Base-by-base conservation (phyloP, 2,113 vertebrate species). In the Lophochroa leadbeateri region DNA sequence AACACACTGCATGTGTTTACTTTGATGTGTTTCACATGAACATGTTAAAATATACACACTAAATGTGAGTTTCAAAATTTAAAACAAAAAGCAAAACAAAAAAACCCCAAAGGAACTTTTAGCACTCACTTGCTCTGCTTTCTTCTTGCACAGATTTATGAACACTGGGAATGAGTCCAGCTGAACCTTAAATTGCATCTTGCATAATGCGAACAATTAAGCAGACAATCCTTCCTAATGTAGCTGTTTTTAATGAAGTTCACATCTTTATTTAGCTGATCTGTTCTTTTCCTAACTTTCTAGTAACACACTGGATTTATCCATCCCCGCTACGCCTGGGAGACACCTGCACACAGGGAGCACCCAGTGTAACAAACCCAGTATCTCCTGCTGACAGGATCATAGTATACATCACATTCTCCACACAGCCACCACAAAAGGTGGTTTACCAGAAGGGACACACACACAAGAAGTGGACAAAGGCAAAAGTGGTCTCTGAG, bases 21-120 rank as follows among this genome's bases (percentile, higher is more conserved):
- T 96, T 95, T 96, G 93, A 97, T 92, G 95, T 96, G 86, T 94
- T 97, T 92, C 89, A 71, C 47, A 85, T 37, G 86, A 96, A 96
- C 89, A 91, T 91, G 84, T 92, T 95, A 95, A 97, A 97, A 96
- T 86, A 97, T 84, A 95, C 93, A 96, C 65, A 87, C 47, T 84
- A 94, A 95, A 94, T 60, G 60, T 43, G 89, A 96, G 83, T 47
- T 96, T 94, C 61, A 97, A 94, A 86, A 95, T 92, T 35, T 94
- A 86, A 94, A 97, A 82, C 82, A 96, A 94, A 95, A 96, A 78
- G 83, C 72, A 94, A 96, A 96, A 67, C 80, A 91, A 92, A 88
- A 93, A 84, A 93, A 25, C 3, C 80, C 72, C 91, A 83, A 86
- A 95, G 92, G 94, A 96, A 91, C 93, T 95, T 94, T 52, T 65